Percentiles rank a stretch among this genome's conserved stretches.
Evolutionary conservation across 2,888 invertebrate species (phyloP).

Genomic region (Dasypogon diadema): DNA sequence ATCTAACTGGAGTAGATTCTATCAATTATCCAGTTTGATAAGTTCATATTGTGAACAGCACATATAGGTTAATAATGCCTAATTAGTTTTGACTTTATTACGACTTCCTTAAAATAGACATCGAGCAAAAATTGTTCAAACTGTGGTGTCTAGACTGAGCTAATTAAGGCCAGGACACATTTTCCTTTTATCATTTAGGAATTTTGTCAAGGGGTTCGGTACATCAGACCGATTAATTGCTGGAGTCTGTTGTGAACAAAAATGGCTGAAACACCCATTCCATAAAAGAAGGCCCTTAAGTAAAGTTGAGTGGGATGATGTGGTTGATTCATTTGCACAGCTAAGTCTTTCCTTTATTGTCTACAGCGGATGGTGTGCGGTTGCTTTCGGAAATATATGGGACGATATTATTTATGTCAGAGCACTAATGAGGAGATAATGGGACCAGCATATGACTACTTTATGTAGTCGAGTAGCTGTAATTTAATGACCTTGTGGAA

Average conservation of each 20-base stretch:
- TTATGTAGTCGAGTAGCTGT: neutral
- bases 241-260: neutral
- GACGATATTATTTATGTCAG: conserved; percentile 26
- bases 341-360: neutral
- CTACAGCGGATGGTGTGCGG: neutral
- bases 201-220: neutral
- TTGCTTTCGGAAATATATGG: conserved; percentile 29
- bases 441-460: neutral
- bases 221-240: conserved; percentile 4
- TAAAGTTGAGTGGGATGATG: neutral
- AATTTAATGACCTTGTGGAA: too few relatives aligned
- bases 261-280: conserved; percentile 19
- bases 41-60: too few relatives aligned
- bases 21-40: too few relatives aligned
- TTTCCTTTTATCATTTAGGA: neutral
- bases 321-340: neutral
- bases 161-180: neutral
- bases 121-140: neutral
- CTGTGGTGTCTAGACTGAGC: conserved; percentile 4
- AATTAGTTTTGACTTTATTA: too few relatives aligned
- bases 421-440: conserved; percentile 5
- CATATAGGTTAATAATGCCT: too few relatives aligned
- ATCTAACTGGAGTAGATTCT: too few relatives aligned
- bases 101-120: too few relatives aligned
- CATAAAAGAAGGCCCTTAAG: neutral